Evolutionary conservation across 1,140 invertebrate species (phyloP).

Genomic region (Drosophila saltans): DNA sequence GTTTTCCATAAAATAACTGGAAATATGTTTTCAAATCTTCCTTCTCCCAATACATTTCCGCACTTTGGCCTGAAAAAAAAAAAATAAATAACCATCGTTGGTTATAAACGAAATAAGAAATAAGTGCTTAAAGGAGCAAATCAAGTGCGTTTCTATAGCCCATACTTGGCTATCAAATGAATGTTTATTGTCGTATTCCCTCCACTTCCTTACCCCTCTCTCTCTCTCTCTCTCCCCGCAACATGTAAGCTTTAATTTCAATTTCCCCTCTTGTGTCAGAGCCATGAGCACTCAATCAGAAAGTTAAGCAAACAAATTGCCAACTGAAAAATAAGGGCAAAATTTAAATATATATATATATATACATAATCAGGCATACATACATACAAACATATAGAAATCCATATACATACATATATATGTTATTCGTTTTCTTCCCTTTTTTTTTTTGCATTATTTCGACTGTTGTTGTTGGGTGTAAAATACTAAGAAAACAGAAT

Average conservation of each 20-base stretch:
- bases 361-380: neutral
- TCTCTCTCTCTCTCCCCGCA: too few relatives aligned
- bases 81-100: neutral
- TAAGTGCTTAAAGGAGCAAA: constrained; percentile 1
- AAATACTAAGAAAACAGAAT: constrained; percentile 32
- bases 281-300: constrained; percentile 72
- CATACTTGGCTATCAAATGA: constrained; percentile 16
- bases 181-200: constrained; percentile 18
- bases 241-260: constrained; percentile 48
- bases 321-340: constrained; percentile 37
- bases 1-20: too few relatives aligned
- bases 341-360: constrained; percentile 14
- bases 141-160: constrained; percentile 11
- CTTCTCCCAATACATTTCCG: neutral
- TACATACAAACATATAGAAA: constrained; percentile 21
- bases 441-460: constrained; percentile 34
- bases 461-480: constrained; percentile 17
- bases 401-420: constrained; percentile 57
- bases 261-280: constrained; percentile 47
- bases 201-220: neutral
- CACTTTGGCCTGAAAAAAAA: neutral
- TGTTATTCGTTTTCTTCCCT: constrained; percentile 8
- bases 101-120: neutral
- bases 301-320: constrained; percentile 77
- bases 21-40: too few relatives aligned